Evolutionary conservation across 2,888 invertebrate species (phyloP), one percentile per base, ranked within the genome.

Genomic region (Agrochola macilenta): DNA sequence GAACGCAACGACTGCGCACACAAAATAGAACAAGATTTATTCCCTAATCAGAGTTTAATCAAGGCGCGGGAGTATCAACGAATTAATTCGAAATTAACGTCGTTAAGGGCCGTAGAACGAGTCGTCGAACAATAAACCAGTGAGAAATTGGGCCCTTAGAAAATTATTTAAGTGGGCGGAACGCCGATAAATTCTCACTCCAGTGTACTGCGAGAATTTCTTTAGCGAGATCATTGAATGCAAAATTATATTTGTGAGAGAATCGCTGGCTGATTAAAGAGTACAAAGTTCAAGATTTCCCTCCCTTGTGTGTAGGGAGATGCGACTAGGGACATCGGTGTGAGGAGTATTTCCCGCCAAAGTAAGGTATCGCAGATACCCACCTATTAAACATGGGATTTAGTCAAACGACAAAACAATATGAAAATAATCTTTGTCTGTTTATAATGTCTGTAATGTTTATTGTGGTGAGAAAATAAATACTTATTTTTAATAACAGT

Each of bases 61-160:
- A 96, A 94, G 92, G 88, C 82, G 87, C 88, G 90, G 90, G 89
- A 90, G 92, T 92, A 93, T 93, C 92, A 89, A 91, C 91, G 92
- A 95, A 95, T 96, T 95, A 95, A 95, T 95, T 94, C 91, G 86
- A 92, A 95, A 95, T 95, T 95, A 95, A 93, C 93, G 91, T 92
- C 94, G 92, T 93, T 93, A 90, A 90, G 90, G 88, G 89, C 89
- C 89, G 85, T 90, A 85, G 82, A 88, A 89, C 90, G 90, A 90
- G 89, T 89, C 89, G 87, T 88, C 90, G 91, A 92, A 94, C 94
- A 95, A 95, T 95, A 94, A 94, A 94, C 93, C 93, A 91, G 91
- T 92, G 90, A 91, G 90, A 92, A 92, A 94, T 93, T 91, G 93
- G 87, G 89, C 93, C 89, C 89, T 89, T 88, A 89, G 87, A 90